Evolutionary conservation across 2,888 invertebrate genomes (phyloP), one percentile per base, ranked within the genome.

Genomic region (Cataglyphis albicans): DNA sequence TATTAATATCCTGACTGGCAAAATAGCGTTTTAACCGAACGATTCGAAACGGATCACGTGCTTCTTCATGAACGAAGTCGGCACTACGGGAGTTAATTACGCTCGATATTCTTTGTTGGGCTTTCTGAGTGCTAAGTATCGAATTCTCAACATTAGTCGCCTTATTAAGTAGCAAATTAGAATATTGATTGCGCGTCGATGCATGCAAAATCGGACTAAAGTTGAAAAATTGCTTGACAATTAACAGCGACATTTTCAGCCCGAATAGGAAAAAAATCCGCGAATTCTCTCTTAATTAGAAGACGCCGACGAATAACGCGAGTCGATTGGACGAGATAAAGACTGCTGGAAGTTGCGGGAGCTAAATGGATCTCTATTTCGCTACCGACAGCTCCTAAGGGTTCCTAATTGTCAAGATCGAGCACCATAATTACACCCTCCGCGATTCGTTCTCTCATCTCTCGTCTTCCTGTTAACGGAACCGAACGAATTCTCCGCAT

Each of bases 381-480:
- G 92, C 92, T 92, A 91, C 92, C 88, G 91, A 90, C 90, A 86
- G 88, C 88, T 91, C 64, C 87, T 84, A 88, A 86, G 83, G 89
- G 89, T 87, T 90, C 92, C 92, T 92, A 92, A 93, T 93, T 93
- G 92, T 92, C 91, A 92, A 93, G 92, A 93, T 93, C 91, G 91
- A 91, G 90, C 90, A 90, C 88, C 91, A 87, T 91, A 90, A 91
- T 91, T 92, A 92, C 90, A 91, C 88, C 86, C 88, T 88, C 89
- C 87, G 83, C 82, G 87, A 89, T 88, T 86, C 82, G 80, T 86
- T 81, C 81, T 84, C 80, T 84, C 80, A 57, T 85, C 84, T 84
- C 57, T 61, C 64, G 75, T 75, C 78, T 59, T 21, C 80, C 87
- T 55, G 78, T 84, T 87, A 81, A 72, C 61, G 68, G 29, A 73